Percentiles rank a stretch among this genome's conserved stretches.
phyloP scores from a whole-genome alignment of 2,888 invertebrate species.

The Azorinus chamasolen region DNA sequence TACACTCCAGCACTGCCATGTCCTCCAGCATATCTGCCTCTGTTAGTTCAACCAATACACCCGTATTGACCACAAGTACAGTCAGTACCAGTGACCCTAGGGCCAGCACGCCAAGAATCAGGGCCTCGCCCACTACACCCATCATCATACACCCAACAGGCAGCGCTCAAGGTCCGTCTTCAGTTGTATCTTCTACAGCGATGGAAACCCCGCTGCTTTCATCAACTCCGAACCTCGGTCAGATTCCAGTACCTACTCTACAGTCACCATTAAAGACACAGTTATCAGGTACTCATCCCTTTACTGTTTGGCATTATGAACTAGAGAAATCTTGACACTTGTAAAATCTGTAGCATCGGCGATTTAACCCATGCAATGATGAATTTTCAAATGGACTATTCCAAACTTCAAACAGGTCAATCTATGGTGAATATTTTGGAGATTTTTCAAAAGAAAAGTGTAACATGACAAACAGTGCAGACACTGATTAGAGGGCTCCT shows the following conservation, averaged over 20 bases:
- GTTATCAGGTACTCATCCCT: no score
- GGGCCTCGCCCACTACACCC: conserved; percentile 32
- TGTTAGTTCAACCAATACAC: not conserved
- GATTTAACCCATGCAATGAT: no score
- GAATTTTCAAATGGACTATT: no score
- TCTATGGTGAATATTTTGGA: no score
- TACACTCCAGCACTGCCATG: conserved; percentile 82
- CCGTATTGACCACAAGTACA: conserved; percentile 1
- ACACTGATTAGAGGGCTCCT: no score
- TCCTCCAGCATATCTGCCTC: conserved; percentile 24
- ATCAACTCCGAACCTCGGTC: not conserved
- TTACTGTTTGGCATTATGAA: no score
- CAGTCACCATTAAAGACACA: no score
- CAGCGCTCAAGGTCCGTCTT: conserved; percentile 16
- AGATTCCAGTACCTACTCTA: not conserved
- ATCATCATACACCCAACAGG: conserved; percentile 44
- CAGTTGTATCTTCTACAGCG: conserved; percentile 1
- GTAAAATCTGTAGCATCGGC: no score
- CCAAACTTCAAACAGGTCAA: no score
- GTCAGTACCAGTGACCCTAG: conserved; percentile 38
- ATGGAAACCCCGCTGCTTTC: not conserved
- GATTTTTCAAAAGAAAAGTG: no score
- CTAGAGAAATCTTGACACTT: no score
- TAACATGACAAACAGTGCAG: no score
- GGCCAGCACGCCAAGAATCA: conserved; percentile 23